These are phyloP conservation scores for Zaprionus ornatus DNA, from an alignment of 1,140 invertebrate species.

Conservation along the genomic window DNA sequence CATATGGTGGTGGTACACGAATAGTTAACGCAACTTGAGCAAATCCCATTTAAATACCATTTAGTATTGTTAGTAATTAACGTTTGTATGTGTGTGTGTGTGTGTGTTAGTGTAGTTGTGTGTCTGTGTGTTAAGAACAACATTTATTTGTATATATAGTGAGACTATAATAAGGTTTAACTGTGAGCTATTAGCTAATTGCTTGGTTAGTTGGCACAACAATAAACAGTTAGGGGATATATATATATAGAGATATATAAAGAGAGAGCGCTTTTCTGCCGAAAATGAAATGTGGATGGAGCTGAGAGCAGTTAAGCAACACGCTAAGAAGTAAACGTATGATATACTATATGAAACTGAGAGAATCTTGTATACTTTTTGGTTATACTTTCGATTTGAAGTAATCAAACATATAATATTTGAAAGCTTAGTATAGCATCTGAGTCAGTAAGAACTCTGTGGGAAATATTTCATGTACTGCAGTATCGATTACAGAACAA, in stretches of 20 bases:
- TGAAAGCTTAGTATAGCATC: not conserved
- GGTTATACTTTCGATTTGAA: too few relatives aligned
- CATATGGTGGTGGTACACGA: not conserved
- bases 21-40: constrained; percentile 3
- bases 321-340: not conserved
- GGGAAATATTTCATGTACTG: not conserved
- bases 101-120: not conserved
- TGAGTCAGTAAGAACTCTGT: not conserved
- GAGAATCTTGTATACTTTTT: not conserved
- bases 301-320: not conserved
- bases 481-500: not conserved
- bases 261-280: constrained; percentile 2
- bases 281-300: not conserved
- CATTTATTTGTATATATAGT: constrained; percentile 52
- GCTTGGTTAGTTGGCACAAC: constrained; percentile 34
- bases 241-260: constrained; percentile 2
- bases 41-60: constrained; percentile 10
- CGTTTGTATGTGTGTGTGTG: constrained; percentile 5
- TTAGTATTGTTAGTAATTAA: constrained; percentile 18
- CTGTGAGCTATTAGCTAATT: constrained; percentile 29
- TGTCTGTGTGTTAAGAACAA: constrained; percentile 39
- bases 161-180: constrained; percentile 46
- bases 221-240: constrained; percentile 32
- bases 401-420: not conserved
- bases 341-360: not conserved